A percentile compares a stretch with the other conserved stretches of the same genome.
Evolutionary conservation across 2,888 invertebrate genomes (phyloP).

Genomic region (Standfussiana lucernea): DNA sequence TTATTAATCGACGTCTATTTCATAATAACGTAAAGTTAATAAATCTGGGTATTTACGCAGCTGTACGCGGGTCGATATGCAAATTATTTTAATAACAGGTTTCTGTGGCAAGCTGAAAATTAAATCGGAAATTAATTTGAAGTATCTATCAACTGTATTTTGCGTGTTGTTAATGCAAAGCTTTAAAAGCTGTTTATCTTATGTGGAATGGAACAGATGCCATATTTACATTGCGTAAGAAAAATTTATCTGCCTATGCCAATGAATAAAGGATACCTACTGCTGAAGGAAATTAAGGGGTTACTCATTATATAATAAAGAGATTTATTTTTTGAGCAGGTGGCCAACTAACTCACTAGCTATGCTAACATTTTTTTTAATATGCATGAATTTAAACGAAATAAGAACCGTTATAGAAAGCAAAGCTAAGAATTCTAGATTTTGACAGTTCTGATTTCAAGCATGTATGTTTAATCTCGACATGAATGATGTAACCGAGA

Average conservation of each 20-base stretch:
- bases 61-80: conserved; percentile 36
- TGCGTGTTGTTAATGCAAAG: conserved; percentile 9
- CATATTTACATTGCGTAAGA: no score
- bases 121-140: conserved; percentile 32
- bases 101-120: conserved; percentile 37
- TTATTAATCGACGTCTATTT: conserved; percentile 50
- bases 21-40: conserved; percentile 41
- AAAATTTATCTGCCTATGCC: background rate
- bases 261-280: background rate
- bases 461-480: no score
- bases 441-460: no score
- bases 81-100: conserved; percentile 52
- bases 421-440: no score
- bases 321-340: background rate
- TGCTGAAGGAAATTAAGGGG: background rate
- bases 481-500: no score
- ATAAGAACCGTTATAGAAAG: no score
- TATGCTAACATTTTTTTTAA: no score
- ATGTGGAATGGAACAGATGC: no score
- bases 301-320: background rate
- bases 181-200: conserved; percentile 15
- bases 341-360: background rate
- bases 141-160: conserved; percentile 2
- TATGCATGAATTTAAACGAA: no score
- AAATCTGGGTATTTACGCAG: conserved; percentile 56